Evolutionary conservation across 2,113 vertebrate genomes (phyloP).

Genomic region (Ornithorhynchus anatinus): DNA sequence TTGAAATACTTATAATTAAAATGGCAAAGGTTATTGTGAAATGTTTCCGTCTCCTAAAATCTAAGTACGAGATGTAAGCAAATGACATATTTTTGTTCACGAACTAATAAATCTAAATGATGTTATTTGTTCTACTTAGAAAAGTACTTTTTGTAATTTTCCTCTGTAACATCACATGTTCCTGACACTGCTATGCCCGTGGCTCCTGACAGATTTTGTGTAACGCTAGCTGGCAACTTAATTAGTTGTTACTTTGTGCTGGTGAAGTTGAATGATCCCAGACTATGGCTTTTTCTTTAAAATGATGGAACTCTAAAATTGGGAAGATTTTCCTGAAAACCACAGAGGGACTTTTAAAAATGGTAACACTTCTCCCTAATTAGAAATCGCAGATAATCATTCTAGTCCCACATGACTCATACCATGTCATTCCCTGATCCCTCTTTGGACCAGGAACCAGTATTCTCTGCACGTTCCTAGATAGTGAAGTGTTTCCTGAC

Average conservation of each 20-base stretch:
- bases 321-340: slow-evolving; percentile 23
- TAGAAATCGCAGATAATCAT: slow-evolving; percentile 50
- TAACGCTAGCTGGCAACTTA: slow-evolving; percentile 33
- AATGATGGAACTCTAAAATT: slow-evolving; percentile 33
- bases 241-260: slow-evolving; percentile 41
- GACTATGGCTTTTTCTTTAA: slow-evolving; percentile 19
- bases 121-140: slow-evolving; percentile 12
- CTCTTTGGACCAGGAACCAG: slow-evolving; percentile 33
- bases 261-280: slow-evolving; percentile 18
- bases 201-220: slow-evolving; percentile 20
- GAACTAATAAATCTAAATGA: slow-evolving; percentile 39
- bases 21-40: slow-evolving; percentile 3
- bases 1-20: slow-evolving; percentile 55
- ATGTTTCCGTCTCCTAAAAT: background rate
- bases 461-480: slow-evolving; percentile 28
- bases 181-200: slow-evolving; percentile 38
- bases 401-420: slow-evolving; percentile 31
- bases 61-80: slow-evolving; percentile 12
- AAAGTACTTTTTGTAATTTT: slow-evolving; percentile 27
- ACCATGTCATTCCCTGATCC: slow-evolving; percentile 67
- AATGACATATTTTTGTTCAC: slow-evolving; percentile 27
- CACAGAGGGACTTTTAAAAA: slow-evolving; percentile 29
- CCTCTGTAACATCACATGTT: slow-evolving; percentile 26
- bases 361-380: slow-evolving; percentile 24
- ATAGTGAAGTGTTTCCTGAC: slow-evolving; percentile 47